phyloP scores from a whole-genome alignment of 1,140 invertebrate genomes.

The Coptotermes formosanus region DNA sequence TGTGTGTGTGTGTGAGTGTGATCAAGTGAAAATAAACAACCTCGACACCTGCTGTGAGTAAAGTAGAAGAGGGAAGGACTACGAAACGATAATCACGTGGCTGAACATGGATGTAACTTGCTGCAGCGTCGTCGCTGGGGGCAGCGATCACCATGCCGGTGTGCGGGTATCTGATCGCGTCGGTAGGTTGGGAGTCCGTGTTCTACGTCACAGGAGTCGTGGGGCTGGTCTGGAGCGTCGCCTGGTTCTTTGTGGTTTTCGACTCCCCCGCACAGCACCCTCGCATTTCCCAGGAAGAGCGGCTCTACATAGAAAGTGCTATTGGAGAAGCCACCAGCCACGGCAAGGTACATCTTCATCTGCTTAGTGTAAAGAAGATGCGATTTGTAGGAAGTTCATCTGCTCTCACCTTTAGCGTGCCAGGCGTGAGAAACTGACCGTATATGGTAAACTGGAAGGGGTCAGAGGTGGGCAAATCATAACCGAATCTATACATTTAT shows the following conservation, averaged over 20 bases:
- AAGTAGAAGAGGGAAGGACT: too few species aligned
- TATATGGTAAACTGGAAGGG: background rate
- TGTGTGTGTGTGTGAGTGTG: too few species aligned
- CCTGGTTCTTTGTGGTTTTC: conserved; percentile 83
- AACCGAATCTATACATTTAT: too few species aligned
- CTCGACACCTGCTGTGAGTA: too few species aligned
- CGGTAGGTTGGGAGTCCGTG: conserved; percentile 79
- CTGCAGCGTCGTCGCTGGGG: conserved; percentile 72
- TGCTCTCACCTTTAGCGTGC: background rate
- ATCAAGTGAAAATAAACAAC: too few species aligned
- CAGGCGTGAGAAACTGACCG: background rate
- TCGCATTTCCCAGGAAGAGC: conserved; percentile 76
- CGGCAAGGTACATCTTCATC: conserved; percentile 24
- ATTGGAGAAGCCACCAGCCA: conserved; percentile 52
- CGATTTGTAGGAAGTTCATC: background rate
- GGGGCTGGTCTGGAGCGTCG: conserved; percentile 76
- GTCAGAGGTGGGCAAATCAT: too few species aligned
- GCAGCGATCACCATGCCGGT: conserved; percentile 81
- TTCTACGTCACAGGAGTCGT: conserved; percentile 80
- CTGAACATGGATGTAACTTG: background rate
- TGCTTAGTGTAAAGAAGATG: too few species aligned
- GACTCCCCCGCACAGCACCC: conserved; percentile 85
- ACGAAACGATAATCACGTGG: too few species aligned
- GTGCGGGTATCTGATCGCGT: conserved; percentile 73
- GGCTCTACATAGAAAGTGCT: conserved; percentile 72